Conservation (phyloP, 2,888 invertebrate species). For the Theretra japonica region DNA sequence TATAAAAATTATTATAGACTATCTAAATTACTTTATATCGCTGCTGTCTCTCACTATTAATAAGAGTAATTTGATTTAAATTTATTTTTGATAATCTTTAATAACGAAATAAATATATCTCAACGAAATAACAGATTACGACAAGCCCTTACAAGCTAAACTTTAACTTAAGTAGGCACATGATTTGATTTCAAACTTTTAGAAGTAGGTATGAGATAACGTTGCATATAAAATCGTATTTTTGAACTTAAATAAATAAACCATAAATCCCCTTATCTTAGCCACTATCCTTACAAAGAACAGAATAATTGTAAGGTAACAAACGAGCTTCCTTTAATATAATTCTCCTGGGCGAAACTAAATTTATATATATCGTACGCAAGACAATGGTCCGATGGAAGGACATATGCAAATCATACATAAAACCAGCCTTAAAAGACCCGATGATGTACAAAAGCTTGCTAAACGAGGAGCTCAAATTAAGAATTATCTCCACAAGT, state of each 20-base stretch:
- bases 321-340: constrained; percentile 52
- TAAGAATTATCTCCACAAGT: constrained; percentile 57
- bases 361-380: constrained; percentile 58
- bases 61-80: too few relatives aligned
- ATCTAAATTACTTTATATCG: too few relatives aligned
- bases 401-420: constrained; percentile 65
- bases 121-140: too few relatives aligned
- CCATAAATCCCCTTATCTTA: not conserved
- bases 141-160: too few relatives aligned
- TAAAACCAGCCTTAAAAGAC: constrained; percentile 54
- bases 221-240: too few relatives aligned
- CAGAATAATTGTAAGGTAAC: constrained; percentile 43
- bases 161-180: too few relatives aligned
- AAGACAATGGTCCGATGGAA: constrained; percentile 70
- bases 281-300: constrained; percentile 28
- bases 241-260: not conserved
- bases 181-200: too few relatives aligned
- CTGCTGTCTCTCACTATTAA: too few relatives aligned
- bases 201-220: too few relatives aligned
- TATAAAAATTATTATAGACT: too few relatives aligned
- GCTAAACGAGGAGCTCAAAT: constrained; percentile 48
- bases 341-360: constrained; percentile 54
- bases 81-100: too few relatives aligned
- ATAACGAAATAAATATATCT: too few relatives aligned
- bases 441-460: constrained; percentile 42